These are phyloP conservation scores for Vesta saturnalis DNA, from an alignment of 2,888 invertebrate species.

Conservation along the genomic window DNA sequence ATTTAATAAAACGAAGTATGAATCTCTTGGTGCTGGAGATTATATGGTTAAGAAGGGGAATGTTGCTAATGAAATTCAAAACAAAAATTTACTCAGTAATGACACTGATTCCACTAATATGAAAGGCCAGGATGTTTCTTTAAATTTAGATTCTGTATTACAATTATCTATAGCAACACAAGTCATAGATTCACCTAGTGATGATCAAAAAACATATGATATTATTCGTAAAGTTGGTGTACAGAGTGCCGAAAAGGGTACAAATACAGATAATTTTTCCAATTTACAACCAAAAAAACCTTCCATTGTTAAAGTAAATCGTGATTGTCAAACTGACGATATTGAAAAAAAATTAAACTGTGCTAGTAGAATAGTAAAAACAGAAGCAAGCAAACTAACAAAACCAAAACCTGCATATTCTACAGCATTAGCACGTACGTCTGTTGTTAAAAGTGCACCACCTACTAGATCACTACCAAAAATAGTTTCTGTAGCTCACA, in stretches of 20 bases:
- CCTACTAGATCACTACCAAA: conserved; percentile 19
- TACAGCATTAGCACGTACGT: conserved; percentile 60
- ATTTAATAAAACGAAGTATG: not conserved
- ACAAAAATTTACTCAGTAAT: not conserved
- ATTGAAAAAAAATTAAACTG: conserved; percentile 44
- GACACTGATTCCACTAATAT: not conserved
- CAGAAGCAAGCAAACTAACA: conserved; percentile 44
- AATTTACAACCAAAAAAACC: conserved; percentile 52
- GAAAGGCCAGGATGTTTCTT: not conserved
- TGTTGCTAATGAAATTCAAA: not conserved
- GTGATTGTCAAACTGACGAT: conserved; percentile 60
- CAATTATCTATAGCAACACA: not conserved
- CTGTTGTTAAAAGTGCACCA: conserved; percentile 53
- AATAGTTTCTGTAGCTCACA: conserved; percentile 40
- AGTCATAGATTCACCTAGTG: conserved; percentile 60
- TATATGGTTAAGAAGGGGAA: not conserved
- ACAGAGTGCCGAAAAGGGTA: conserved; percentile 59
- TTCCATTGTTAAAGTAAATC: conserved; percentile 55
- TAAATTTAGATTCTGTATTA: not conserved
- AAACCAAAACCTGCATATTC: conserved; percentile 62
- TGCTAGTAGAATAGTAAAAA: not conserved
- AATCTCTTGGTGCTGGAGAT: not conserved
- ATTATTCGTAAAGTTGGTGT: conserved; percentile 58
- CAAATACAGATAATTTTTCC: conserved; percentile 59
- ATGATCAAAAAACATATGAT: conserved; percentile 61